phyloP scores from a whole-genome alignment of 2,888 invertebrate genomes.

The Kryphioiulus occultus region DNA sequence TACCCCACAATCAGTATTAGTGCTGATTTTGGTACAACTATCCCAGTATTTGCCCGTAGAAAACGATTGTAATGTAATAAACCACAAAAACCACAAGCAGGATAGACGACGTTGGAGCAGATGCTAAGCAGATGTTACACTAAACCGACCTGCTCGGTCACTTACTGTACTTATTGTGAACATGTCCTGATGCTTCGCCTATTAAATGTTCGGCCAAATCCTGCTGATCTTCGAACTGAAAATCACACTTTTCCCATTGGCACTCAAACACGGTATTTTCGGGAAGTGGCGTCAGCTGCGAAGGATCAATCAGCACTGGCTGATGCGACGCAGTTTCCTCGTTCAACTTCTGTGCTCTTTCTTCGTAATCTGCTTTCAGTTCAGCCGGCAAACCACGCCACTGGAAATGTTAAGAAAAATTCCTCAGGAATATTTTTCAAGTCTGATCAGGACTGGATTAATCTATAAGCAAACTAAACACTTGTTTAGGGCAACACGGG shows the following conservation, averaged over 20 bases:
- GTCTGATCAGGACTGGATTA: no score
- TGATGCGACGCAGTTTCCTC: conserved; percentile 78
- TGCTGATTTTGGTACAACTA: no score
- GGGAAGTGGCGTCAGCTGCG: conserved; percentile 60
- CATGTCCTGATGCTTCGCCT: conserved; percentile 72
- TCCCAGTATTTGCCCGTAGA: no score
- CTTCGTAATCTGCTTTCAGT: conserved; percentile 94
- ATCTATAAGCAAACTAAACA: no score
- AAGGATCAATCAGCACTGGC: conserved; percentile 60
- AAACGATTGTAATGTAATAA: no score
- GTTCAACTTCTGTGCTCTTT: conserved; percentile 86
- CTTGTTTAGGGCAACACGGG: no score
- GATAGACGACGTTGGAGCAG: no score
- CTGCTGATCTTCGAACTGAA: conserved; percentile 86
- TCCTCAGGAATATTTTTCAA: no score
- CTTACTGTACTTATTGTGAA: conserved; percentile 57
- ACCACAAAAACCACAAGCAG: no score
- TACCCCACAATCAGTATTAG: no score
- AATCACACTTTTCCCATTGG: conserved; percentile 91
- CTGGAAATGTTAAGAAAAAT: conserved; percentile 65
- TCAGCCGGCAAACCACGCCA: conserved; percentile 90
- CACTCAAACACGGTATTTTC: conserved; percentile 75
- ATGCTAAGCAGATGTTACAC: no score
- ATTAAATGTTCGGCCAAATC: conserved; percentile 92
- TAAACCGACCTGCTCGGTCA: no score